Evolutionary conservation across 2,888 invertebrate genomes (phyloP).

Genomic region (Magallana nippona): DNA sequence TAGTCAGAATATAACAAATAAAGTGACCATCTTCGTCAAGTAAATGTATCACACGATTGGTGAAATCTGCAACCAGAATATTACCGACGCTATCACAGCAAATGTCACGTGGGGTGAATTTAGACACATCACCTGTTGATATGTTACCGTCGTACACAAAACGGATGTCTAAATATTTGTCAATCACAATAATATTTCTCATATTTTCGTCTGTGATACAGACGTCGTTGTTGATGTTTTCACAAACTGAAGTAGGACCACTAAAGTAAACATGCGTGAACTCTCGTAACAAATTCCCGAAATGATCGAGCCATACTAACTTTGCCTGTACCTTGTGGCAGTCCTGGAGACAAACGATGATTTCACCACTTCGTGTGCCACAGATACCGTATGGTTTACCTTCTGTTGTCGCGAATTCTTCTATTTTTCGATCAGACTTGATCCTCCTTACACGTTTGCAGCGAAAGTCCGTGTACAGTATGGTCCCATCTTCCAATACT

Average conservation of each 20-base stretch:
- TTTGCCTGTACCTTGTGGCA: neutral
- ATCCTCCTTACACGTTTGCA: neutral
- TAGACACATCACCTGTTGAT: neutral
- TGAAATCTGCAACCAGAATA: conserved; percentile 59
- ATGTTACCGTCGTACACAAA: conserved; percentile 1
- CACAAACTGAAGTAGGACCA: neutral
- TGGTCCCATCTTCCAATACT: conserved; percentile 1
- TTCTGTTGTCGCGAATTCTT: neutral
- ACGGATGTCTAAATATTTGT: neutral
- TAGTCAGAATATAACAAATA: conserved; percentile 50
- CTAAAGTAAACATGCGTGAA: neutral
- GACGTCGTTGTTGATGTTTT: conserved; percentile 18
- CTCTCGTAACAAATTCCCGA: neutral
- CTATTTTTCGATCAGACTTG: neutral
- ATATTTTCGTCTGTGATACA: neutral
- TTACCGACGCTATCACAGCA: conserved; percentile 56
- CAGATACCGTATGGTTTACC: conserved; percentile 13
- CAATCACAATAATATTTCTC: neutral
- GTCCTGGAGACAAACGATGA: conserved; percentile 16
- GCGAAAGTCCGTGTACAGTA: neutral
- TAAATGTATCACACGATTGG: conserved; percentile 57
- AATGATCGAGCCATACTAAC: neutral
- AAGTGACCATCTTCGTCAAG: conserved; percentile 57
- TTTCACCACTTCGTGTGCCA: neutral
- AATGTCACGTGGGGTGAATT: conserved; percentile 53